These are phyloP conservation scores for Choristoneura fumiferana DNA, from an alignment of 1,140 invertebrate species.

Conservation along the genomic window DNA sequence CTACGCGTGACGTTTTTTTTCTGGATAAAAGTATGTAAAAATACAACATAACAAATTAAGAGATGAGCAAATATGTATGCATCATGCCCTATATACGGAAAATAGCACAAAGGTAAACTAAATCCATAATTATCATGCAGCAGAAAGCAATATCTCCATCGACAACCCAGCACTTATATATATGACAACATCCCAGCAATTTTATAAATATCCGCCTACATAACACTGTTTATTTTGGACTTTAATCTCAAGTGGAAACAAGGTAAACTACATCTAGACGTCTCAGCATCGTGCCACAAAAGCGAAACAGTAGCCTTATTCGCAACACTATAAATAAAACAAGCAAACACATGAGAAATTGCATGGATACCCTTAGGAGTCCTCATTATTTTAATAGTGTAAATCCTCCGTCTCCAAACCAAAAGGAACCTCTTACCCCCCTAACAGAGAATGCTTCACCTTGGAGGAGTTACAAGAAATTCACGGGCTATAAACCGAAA, in stretches of 20 bases:
- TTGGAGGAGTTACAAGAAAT: slow-evolving; percentile 27
- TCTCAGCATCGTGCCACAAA: slow-evolving; percentile 29
- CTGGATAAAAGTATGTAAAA: no score
- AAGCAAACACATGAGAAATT: slow-evolving; percentile 67
- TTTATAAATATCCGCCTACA: not conserved
- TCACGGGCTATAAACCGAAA: slow-evolving; percentile 31
- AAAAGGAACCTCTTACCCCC: slow-evolving; percentile 33
- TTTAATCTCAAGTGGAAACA: slow-evolving; percentile 19
- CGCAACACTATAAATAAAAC: slow-evolving; percentile 64
- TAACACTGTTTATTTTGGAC: slow-evolving; percentile 25
- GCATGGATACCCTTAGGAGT: slow-evolving; percentile 61
- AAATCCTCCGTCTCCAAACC: slow-evolving; percentile 31
- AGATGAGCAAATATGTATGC: no score
- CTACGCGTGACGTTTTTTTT: no score
- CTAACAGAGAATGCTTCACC: slow-evolving; percentile 30
- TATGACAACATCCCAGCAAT: no score
- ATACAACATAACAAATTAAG: no score
- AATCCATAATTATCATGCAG: no score
- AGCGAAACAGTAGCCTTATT: slow-evolving; percentile 62
- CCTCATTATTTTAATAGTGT: slow-evolving; percentile 71
- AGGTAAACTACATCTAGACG: slow-evolving; percentile 34
- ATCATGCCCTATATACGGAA: no score
- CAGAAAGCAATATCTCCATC: no score
- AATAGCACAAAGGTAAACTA: no score
- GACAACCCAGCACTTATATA: no score